A percentile compares a stretch with the other conserved stretches of the same genome.
Evolutionary conservation across 2,113 vertebrate species (phyloP).

Genomic region (Indri indri): DNA sequence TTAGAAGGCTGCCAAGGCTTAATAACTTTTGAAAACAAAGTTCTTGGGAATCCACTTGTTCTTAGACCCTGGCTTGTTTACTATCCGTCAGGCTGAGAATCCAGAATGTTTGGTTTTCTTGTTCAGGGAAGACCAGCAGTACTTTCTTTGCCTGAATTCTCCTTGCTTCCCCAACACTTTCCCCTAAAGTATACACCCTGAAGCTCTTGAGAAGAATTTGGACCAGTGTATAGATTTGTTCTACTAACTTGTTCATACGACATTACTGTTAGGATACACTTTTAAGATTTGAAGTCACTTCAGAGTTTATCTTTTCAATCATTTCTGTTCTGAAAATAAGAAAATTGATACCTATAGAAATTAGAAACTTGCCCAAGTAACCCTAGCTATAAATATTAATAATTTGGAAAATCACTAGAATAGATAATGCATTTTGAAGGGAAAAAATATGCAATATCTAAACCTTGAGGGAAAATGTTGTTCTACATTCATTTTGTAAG

Average conservation of each 20-base stretch:
- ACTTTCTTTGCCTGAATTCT: not conserved
- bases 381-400: not conserved
- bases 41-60: not conserved
- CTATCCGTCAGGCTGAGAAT: not conserved
- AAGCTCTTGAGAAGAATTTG: conserved; percentile 8
- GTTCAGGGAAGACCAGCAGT: not conserved
- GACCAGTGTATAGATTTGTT: not conserved
- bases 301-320: not conserved
- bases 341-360: not conserved
- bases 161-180: not conserved
- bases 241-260: not conserved
- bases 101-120: not conserved
- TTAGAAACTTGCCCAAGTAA: not conserved
- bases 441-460: not conserved
- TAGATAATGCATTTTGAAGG: not conserved
- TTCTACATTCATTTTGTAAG: not conserved
- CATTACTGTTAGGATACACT: not conserved
- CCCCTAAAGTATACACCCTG: not conserved
- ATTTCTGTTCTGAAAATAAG: not conserved
- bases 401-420: not conserved
- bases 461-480: not conserved
- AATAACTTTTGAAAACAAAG: not conserved
- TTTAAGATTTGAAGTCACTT: not conserved
- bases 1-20: not conserved
- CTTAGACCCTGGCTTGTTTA: not conserved